Base-by-base conservation (phyloP, 1,140 invertebrate species). In the Temnothorax curvispinosus region DNA sequence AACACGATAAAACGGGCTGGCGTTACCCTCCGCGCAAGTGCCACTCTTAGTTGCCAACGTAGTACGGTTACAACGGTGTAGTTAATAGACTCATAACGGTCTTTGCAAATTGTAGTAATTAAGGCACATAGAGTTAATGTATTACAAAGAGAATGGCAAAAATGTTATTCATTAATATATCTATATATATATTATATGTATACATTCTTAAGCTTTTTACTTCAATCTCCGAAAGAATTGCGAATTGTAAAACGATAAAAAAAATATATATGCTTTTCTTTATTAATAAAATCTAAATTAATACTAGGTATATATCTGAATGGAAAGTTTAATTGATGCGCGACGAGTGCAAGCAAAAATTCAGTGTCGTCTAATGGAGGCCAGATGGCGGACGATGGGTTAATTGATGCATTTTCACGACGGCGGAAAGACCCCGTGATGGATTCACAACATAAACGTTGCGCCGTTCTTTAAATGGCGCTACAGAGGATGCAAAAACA, bases 51-150 rank as follows among this genome's bases (percentile, higher is more conserved):
- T 77, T 65, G 47, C 81, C 32, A 65, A 50, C 58, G 32, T 85
- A 56, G 71, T n/a, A 76, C 38, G 15, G 54, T 27, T 64, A 84
- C 80, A 85, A 77, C 72, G 58, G 47, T n/a, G 47, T 85, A 77
- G 44, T 85, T 85, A 85, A 85, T 64, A 76, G 72, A 77, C 58
- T 85, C 74, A 77, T 85, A 85, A 85, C 72, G 72, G 50, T 7
- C 72, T 85, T 21, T 77, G 72, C 60, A 85, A 85, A 85, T 77
- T 77, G 44, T 76, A 65, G 82, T 47, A 85, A 85, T 85, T 85
- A 85, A 85, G 38, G 58, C 58, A 52, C 60, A 54, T 52, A 38
- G 58, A 77, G 72, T 77, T 77, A 85, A 85, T 77, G 58, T 18
- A 54, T 85, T 54, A 77, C 35, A 47, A 77, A 11, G 9, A 58